Evolutionary conservation across 2,113 vertebrate genomes (phyloP).

Genomic region (Beaufortia kweichowensis): DNA sequence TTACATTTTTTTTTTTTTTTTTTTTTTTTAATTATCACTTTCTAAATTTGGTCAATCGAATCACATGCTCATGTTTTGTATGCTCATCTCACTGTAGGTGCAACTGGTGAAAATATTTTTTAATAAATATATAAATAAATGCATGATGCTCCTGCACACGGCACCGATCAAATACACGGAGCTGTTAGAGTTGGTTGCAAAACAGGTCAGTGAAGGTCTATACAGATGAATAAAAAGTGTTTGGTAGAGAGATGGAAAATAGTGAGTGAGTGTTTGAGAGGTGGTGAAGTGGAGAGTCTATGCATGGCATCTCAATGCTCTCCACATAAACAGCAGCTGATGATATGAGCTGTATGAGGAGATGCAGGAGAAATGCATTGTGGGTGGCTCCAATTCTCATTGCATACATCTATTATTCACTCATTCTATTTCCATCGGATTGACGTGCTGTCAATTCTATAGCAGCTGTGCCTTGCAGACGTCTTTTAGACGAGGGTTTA

Average conservation of each 20-base stretch:
- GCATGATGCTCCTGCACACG: background rate
- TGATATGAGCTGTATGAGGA: slow-evolving; percentile 19
- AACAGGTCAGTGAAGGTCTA: slow-evolving; percentile 32
- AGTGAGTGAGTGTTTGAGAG: slow-evolving; percentile 11
- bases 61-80: too few species aligned
- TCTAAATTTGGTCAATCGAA: too few species aligned
- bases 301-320: slow-evolving; percentile 33
- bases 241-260: background rate
- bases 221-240: slow-evolving; percentile 7
- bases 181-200: slow-evolving; percentile 22
- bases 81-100: too few species aligned
- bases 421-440: slow-evolving; percentile 39
- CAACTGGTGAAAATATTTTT: too few species aligned
- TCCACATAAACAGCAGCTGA: slow-evolving; percentile 25
- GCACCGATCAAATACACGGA: slow-evolving; percentile 30
- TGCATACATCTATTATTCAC: slow-evolving; percentile 33
- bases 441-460: slow-evolving; percentile 35
- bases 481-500: slow-evolving; percentile 11
- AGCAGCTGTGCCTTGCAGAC: background rate
- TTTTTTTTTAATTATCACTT: too few species aligned
- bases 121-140: too few species aligned
- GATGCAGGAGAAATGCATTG: slow-evolving; percentile 19
- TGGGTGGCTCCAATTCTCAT: slow-evolving; percentile 22
- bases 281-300: slow-evolving; percentile 34
- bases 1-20: too few species aligned